phyloP scores from a whole-genome alignment of 2,888 invertebrate genomes.

The Drosophila colorata region DNA sequence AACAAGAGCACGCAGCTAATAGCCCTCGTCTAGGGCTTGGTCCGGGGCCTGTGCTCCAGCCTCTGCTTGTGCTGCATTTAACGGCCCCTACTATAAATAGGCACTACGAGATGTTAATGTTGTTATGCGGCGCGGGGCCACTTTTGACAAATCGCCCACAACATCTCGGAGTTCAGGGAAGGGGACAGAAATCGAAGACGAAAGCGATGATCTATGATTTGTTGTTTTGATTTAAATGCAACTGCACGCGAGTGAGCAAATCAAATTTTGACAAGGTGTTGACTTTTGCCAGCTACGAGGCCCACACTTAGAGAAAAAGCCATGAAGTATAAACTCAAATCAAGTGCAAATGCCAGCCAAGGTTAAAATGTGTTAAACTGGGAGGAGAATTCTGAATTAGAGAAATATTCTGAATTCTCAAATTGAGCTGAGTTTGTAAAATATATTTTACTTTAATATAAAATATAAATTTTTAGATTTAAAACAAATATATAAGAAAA shows the following conservation, averaged over 20 bases:
- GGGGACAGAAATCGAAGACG: slow-evolving; percentile 12
- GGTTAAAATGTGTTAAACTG: too few relatives aligned
- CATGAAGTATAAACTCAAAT: too few relatives aligned
- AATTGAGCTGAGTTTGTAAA: too few relatives aligned
- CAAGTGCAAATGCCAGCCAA: too few relatives aligned
- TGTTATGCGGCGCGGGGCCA: slow-evolving; percentile 6
- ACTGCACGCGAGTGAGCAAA: slow-evolving; percentile 66
- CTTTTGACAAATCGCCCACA: slow-evolving; percentile 61
- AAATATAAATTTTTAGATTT: too few relatives aligned
- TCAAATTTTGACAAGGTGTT: slow-evolving; percentile 78
- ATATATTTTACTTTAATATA: too few relatives aligned
- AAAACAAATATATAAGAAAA: too few relatives aligned
- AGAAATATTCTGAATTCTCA: too few relatives aligned
- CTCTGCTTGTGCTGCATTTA: slow-evolving; percentile 62
- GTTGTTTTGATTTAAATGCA: slow-evolving; percentile 70
- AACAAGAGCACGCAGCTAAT: slow-evolving; percentile 75
- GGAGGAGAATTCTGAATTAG: too few relatives aligned
- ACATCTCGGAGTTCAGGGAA: slow-evolving; percentile 4
- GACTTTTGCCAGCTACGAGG: slow-evolving; percentile 34
- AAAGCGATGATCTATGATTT: slow-evolving; percentile 72
- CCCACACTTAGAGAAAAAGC: background rate
- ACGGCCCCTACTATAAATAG: slow-evolving; percentile 70
- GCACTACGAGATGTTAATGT: slow-evolving; percentile 61
- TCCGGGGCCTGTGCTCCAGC: background rate
- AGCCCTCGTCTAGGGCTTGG: slow-evolving; percentile 46